Percentiles rank a stretch among this genome's conserved stretches.
These are phyloP conservation scores for Aythya baeri DNA, from an alignment of 2,113 vertebrate genomes.

Conservation along the genomic window DNA sequence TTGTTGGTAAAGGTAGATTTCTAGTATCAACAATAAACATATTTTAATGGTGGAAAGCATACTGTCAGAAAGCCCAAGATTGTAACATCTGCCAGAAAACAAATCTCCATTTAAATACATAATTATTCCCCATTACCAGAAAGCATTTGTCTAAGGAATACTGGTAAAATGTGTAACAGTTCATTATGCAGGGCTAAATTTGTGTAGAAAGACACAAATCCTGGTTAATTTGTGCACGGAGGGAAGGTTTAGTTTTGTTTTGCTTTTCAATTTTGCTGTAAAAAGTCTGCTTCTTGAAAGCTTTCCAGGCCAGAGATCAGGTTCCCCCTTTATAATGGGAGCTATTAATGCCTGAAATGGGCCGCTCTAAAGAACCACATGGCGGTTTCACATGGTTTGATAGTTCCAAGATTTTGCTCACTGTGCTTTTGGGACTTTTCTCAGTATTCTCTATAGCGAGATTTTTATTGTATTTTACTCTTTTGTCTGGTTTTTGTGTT, in stretches of 20 bases:
- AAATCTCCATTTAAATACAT: constrained; percentile 44
- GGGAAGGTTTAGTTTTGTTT: constrained; percentile 54
- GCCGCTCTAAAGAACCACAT: constrained; percentile 76
- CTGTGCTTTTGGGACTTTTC: constrained; percentile 84
- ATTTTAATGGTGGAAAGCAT: neutral
- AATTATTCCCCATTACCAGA: constrained; percentile 39
- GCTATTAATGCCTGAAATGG: constrained; percentile 66
- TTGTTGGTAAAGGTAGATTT: neutral
- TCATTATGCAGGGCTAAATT: constrained; percentile 51
- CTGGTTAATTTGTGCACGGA: constrained; percentile 40
- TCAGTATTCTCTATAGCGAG: constrained; percentile 86
- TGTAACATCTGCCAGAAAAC: neutral
- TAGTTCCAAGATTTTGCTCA: constrained; percentile 86
- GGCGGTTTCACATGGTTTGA: constrained; percentile 81
- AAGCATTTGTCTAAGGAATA: constrained; percentile 14
- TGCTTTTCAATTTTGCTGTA: constrained; percentile 61
- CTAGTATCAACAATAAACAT: neutral
- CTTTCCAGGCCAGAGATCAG: constrained; percentile 54
- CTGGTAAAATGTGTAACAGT: constrained; percentile 44
- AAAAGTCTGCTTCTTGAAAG: constrained; percentile 71
- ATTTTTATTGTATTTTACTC: constrained; percentile 86
- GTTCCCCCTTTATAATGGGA: constrained; percentile 67
- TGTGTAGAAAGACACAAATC: constrained; percentile 49
- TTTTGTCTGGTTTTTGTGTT: constrained; percentile 87
- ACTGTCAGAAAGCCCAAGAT: neutral